These are phyloP conservation scores for Columba guinea DNA, from an alignment of 2,797 vertebrate species.

Conservation along the genomic window DNA sequence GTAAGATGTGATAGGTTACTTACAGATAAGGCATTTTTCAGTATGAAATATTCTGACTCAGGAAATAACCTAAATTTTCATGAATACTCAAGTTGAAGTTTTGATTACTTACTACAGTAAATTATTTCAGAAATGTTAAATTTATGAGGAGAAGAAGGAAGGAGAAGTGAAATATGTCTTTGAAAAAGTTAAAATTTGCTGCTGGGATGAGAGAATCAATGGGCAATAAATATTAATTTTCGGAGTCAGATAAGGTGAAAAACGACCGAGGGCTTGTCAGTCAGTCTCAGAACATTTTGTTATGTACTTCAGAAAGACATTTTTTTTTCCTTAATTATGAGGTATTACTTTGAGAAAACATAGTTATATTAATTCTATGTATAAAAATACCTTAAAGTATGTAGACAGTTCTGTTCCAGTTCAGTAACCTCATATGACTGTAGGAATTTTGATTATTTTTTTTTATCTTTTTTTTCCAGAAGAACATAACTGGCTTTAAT, in stretches of 20 bases:
- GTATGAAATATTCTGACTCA: neutral
- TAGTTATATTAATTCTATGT: neutral
- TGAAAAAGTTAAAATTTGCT: neutral
- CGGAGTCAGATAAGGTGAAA: neutral
- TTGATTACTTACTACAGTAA: neutral
- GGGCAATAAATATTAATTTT: neutral
- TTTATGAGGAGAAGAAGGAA: neutral
- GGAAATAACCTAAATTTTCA: neutral
- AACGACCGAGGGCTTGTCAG: neutral
- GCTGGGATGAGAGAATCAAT: neutral
- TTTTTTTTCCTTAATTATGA: neutral
- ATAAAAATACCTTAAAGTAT: neutral
- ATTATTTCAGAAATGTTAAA: neutral
- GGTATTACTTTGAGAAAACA: neutral
- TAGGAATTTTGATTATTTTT: neutral
- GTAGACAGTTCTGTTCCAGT: slow-evolving; percentile 16
- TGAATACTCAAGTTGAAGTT: neutral
- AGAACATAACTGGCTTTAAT: neutral
- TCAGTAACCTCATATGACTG: neutral
- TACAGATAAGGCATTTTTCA: neutral
- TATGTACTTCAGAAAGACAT: neutral
- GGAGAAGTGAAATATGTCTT: neutral
- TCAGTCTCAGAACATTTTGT: neutral
- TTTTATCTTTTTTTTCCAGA: neutral
- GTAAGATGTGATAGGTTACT: neutral